Base-by-base conservation (phyloP, 2,888 invertebrate species). In the Dryocosmus kuriphilus region DNA sequence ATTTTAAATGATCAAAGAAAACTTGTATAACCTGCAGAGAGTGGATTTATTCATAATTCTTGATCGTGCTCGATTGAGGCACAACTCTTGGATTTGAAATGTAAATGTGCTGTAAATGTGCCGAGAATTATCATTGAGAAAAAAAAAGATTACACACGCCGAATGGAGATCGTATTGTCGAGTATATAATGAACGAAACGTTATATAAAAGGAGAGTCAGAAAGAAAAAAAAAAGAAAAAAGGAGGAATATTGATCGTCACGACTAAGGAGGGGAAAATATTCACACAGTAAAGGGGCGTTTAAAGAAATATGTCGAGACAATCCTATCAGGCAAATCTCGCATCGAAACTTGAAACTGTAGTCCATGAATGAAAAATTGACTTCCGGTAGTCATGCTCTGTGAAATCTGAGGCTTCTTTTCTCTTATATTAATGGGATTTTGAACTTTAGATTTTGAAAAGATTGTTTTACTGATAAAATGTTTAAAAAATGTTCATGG, bases 321-420 rank as follows among this genome's bases (percentile, higher is more conserved):
- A 89, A 89, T 90, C 87, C 86, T 89, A 90, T 90, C 90, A 88
- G 38, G 14, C 3, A 14, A 41, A 41, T 41, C 38, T 41, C 38
- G 38, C 38, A 41, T 41, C 38, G 14, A 41, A 35, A 35, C 35
- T 35, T 9, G 9, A 35, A 41, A 41, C 38, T 14, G 14, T 84
- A 85, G 86, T 85, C 86, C 86, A 84, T 86, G 87, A 87, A 88
- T 87, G 87, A 86, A 87, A 88, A 88, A 88, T 87, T n/a, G n/a
- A n/a, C n/a, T n/a, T n/a, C n/a, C n/a, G n/a, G n/a, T n/a, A n/a
- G n/a, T n/a, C n/a, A n/a, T n/a, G n/a, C n/a, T n/a, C n/a, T n/a
- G n/a, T n/a, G n/a, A n/a, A n/a, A n/a, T n/a, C n/a, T n/a, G n/a
- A n/a, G n/a, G n/a, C n/a, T n/a, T n/a, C n/a, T n/a, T n/a, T n/a